Base-by-base conservation (phyloP, 2,113 vertebrate genomes). In the Nipponia nippon region DNA sequence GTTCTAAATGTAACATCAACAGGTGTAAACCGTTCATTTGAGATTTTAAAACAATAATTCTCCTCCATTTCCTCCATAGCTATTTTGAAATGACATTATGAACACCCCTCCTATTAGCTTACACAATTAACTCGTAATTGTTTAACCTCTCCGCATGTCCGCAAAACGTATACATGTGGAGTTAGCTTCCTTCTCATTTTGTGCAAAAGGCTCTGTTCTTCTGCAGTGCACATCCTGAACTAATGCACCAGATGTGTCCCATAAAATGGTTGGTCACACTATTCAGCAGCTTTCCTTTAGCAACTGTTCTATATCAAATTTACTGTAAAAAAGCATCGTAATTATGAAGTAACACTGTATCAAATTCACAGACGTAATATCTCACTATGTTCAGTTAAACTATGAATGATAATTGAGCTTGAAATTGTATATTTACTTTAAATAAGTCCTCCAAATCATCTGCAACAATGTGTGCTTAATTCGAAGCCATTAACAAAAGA, bases 301-400 rank as follows among this genome's bases (percentile, higher is more conserved):
- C 98, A 98, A 98, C 97, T 98, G 98, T 97, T 98, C 96, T 98
- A 98, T 98, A 98, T 98, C 98, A 98, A 97, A 98, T 98, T 98
- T 97, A 97, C 97, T 97, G 95, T 93, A 98, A 97, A 98, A 98
- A 95, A 98, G 94, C 98, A 97, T 96, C 55, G 27, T 97, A 98
- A 98, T 98, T 98, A 97, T 95, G 95, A 98, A 98, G 97, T 90
- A 97, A 98, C 93, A 97, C 92, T 96, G 96, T 98, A 97, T 98
- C 98, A 96, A 88, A 98, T 98, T 98, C 97, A 93, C 93, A 97
- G 88, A 76, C 86, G 83, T 90, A 96, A 89, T 96, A 96, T 90
- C 94, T 96, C 94, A 78, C 96, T 95, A 71, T 70, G 89, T 94
- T 96, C 90, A 11, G 91, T 91, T 95, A 93, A 98, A 94, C 89